These are phyloP conservation scores for Macrostomum cliftonense DNA, from an alignment of 2,888 invertebrate species.

Conservation along the genomic window DNA sequence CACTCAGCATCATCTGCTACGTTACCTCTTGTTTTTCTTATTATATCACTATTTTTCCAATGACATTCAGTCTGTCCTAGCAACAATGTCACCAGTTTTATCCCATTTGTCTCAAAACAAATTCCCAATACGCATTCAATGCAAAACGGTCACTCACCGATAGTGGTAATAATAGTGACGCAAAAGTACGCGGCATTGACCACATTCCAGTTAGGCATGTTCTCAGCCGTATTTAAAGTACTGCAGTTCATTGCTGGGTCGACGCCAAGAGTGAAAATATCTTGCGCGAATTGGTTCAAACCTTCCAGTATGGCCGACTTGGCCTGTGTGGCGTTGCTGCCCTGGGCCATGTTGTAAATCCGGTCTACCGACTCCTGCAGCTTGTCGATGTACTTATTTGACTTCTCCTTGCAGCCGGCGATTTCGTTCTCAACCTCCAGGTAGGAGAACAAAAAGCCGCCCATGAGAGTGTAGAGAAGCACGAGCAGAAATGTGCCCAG, in stretches of 20 bases:
- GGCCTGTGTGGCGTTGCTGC: constrained; percentile 1
- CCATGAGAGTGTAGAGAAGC: not conserved
- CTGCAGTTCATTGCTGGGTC: constrained; percentile 5
- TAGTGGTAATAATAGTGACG: constrained; percentile 10
- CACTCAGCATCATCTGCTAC: too few relatives aligned
- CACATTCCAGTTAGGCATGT: constrained; percentile 10
- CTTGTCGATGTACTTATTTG: too few relatives aligned
- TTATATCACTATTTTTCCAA: too few relatives aligned
- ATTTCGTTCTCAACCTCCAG: not conserved
- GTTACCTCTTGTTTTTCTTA: too few relatives aligned
- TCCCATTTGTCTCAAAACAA: too few relatives aligned
- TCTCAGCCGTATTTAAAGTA: constrained; percentile 1
- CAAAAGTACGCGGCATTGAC: constrained; percentile 9
- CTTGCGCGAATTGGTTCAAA: constrained; percentile 5
- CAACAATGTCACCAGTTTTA: too few relatives aligned
- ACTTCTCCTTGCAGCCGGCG: too few relatives aligned
- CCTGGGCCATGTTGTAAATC: not conserved
- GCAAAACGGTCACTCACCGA: constrained; percentile 2
- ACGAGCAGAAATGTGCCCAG: not conserved
- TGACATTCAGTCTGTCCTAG: too few relatives aligned
- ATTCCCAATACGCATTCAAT: too few relatives aligned
- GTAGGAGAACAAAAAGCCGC: not conserved
- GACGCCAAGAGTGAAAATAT: constrained; percentile 5
- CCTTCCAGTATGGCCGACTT: not conserved
- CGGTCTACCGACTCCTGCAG: too few relatives aligned